These are phyloP conservation scores for Tarsius wallacei DNA, from an alignment of 2,797 vertebrate genomes.

Conservation along the genomic window DNA sequence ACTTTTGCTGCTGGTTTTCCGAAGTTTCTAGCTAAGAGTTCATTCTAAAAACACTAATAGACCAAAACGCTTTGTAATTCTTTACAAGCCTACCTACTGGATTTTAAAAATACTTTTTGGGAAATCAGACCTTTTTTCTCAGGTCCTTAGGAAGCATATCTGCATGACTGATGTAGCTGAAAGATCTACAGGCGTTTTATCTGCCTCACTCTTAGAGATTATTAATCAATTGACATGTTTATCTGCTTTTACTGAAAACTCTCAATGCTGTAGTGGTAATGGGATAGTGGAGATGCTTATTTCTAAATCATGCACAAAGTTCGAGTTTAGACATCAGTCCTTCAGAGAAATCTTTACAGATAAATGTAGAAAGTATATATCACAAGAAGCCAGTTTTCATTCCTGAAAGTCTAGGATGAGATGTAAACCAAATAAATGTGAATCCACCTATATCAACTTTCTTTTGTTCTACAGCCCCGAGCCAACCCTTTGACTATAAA, in stretches of 20 bases:
- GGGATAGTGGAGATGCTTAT: not conserved
- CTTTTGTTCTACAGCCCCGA: not conserved
- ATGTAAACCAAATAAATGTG: not conserved
- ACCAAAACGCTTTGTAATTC: not conserved
- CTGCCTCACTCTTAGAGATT: not conserved
- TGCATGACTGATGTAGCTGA: not conserved
- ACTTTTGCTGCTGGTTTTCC: not conserved
- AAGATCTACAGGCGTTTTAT: not conserved
- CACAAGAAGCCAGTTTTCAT: not conserved
- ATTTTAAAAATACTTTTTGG: slow-evolving; percentile 27
- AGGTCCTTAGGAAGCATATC: not conserved
- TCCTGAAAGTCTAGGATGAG: not conserved
- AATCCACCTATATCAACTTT: not conserved
- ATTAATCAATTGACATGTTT: not conserved
- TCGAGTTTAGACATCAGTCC: not conserved
- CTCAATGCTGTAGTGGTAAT: not conserved
- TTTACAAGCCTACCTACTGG: not conserved
- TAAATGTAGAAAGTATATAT: not conserved
- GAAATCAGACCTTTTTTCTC: not conserved
- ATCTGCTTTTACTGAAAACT: slow-evolving; percentile 20
- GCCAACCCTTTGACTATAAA: not conserved
- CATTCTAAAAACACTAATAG: slow-evolving; percentile 10
- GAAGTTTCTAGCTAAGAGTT: not conserved
- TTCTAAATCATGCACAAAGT: slow-evolving; percentile 5
- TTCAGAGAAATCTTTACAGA: not conserved